Conservation (phyloP, 2,888 invertebrate species). For the Imbricaverruca yamaguchii region DNA sequence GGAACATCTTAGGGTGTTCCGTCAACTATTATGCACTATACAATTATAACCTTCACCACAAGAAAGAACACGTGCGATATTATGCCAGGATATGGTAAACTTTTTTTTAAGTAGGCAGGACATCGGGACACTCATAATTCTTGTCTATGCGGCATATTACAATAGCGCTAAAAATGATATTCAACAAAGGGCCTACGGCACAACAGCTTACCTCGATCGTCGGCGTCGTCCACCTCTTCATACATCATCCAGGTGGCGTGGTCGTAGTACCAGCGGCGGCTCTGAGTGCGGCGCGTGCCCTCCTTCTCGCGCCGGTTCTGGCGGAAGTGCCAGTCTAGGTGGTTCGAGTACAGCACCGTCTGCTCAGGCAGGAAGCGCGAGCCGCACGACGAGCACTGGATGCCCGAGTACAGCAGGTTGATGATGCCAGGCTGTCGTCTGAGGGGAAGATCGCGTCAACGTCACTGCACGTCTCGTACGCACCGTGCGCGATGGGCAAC, state of each 20-base stretch:
- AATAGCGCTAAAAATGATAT: too few relatives aligned
- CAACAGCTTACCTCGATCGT: conserved; percentile 61
- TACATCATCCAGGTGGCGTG: conserved; percentile 87
- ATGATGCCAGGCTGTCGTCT: conserved; percentile 68
- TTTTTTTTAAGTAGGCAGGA: too few relatives aligned
- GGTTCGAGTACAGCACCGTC: conserved; percentile 77
- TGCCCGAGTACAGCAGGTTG: conserved; percentile 67
- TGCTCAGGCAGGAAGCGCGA: conserved; percentile 84
- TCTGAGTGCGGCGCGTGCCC: conserved; percentile 71
- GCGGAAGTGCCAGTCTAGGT: conserved; percentile 97
- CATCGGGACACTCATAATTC: too few relatives aligned
- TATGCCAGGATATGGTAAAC: too few relatives aligned
- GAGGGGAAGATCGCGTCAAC: conserved; percentile 24
- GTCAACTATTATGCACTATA: too few relatives aligned
- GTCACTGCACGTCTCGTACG: too few relatives aligned
- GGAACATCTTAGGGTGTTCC: too few relatives aligned
- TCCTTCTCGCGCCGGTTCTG: conserved; percentile 84
- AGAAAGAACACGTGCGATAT: too few relatives aligned
- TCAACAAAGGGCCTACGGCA: too few relatives aligned
- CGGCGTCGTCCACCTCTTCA: conserved; percentile 84
- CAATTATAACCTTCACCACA: too few relatives aligned
- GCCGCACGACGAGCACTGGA: conserved; percentile 96
- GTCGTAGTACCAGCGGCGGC: conserved; percentile 83
- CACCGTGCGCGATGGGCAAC: too few relatives aligned
- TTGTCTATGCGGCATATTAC: too few relatives aligned